Conservation (phyloP, 1,140 invertebrate species). For the Monochamus saltuarius region DNA sequence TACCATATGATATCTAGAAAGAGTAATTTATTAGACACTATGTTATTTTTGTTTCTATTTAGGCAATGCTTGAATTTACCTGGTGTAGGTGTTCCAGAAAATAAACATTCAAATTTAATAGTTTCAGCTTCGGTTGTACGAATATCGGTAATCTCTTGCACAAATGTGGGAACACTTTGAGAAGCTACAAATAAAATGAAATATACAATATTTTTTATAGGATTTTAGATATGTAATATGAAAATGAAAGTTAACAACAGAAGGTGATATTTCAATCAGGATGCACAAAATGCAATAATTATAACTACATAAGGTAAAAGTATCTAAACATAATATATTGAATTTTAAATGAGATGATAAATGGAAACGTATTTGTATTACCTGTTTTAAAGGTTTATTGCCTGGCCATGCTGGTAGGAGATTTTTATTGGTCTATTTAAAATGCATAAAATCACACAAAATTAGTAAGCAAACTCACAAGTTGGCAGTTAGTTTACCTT, state of each 20-base stretch:
- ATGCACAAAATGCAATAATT: neutral
- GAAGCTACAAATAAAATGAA: conserved; percentile 60
- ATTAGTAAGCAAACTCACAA: conserved; percentile 34
- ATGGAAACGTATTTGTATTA: conserved; percentile 18
- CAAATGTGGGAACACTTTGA: conserved; percentile 77
- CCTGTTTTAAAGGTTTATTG: conserved; percentile 28
- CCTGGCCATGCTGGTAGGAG: conserved; percentile 31
- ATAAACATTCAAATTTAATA: conserved; percentile 73
- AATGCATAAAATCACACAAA: conserved; percentile 26
- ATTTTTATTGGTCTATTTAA: conserved; percentile 35
- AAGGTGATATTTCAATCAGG: neutral
- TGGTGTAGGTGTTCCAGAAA: conserved; percentile 82
- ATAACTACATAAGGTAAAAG: neutral
- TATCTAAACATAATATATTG: conserved; percentile 4
- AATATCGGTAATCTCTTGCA: conserved; percentile 75
- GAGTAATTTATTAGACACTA: conserved; percentile 17
- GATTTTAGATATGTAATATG: too few relatives aligned
- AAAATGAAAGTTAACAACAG: neutral
- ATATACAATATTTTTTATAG: too few relatives aligned
- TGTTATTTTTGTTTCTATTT: neutral
- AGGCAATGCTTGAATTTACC: conserved; percentile 48
- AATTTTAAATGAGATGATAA: neutral
- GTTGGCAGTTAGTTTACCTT: conserved; percentile 37
- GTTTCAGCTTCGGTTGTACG: conserved; percentile 73
- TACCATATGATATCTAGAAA: conserved; percentile 85